Conservation (phyloP, 2,113 vertebrate genomes). For the Gallinago paraguaiae region DNA sequence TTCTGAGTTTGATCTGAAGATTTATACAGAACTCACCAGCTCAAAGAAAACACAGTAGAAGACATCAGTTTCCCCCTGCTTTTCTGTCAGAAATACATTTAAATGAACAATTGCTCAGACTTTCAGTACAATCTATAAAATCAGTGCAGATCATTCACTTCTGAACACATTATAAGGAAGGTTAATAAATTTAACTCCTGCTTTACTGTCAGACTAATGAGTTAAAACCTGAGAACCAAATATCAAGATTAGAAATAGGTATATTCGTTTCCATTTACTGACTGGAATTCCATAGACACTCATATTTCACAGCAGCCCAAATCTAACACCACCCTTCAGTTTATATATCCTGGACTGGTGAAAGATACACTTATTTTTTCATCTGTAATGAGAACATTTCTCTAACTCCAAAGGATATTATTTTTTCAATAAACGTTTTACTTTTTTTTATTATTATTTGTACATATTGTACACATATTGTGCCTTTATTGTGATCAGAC, state of each 20-base stretch:
- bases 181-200: not conserved
- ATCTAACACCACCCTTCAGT: not conserved
- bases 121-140: not conserved
- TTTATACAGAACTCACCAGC: not conserved
- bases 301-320: not conserved
- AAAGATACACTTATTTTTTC: not conserved
- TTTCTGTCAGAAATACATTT: not conserved
- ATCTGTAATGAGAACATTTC: not conserved
- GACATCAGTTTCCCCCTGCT: not conserved
- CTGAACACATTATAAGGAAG: not conserved
- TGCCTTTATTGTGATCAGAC: not conserved
- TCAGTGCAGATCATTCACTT: not conserved
- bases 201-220: not conserved
- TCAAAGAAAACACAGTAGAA: not conserved
- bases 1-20: not conserved
- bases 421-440: not conserved
- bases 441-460: not conserved
- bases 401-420: not conserved
- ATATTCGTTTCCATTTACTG: not conserved
- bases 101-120: not conserved
- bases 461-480: no score
- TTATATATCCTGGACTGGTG: not conserved
- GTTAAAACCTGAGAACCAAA: not conserved
- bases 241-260: not conserved
- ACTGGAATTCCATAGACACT: not conserved